phyloP scores from a whole-genome alignment of 1,140 invertebrate species.

The Chionoecetes opilio region DNA sequence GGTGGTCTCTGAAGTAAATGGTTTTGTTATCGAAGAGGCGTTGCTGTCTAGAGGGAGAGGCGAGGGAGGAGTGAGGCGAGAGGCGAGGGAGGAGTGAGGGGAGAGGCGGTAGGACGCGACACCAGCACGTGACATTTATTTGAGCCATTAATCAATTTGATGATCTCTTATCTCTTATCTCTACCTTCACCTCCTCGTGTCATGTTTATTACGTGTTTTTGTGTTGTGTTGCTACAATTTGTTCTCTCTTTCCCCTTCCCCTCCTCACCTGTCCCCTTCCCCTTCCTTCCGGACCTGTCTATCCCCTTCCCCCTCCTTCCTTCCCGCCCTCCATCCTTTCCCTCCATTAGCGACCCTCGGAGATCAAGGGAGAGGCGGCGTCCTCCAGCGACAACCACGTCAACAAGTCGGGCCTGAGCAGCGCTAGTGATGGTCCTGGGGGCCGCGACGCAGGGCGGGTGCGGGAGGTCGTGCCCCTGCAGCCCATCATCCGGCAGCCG shows the following conservation, averaged over 20 bases:
- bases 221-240: not conserved
- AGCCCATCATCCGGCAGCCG: constrained; percentile 62
- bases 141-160: not conserved
- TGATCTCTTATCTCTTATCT: constrained; percentile 30
- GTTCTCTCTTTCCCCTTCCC: not conserved
- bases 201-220: constrained; percentile 1
- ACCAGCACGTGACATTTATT: not conserved
- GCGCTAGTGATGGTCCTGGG: not conserved
- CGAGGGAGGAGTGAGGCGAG: not conserved
- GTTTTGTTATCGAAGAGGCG: too few relatives aligned
- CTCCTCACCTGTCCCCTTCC: not conserved
- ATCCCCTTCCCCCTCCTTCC: not conserved
- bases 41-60: too few relatives aligned
- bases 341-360: not conserved
- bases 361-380: constrained; percentile 34
- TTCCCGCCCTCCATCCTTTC: not conserved
- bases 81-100: not conserved
- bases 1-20: too few relatives aligned
- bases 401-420: not conserved
- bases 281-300: not conserved
- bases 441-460: not conserved
- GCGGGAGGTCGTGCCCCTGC: constrained; percentile 37
- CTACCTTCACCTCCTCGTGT: not conserved
- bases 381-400: constrained; percentile 58
- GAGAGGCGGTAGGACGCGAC: not conserved